Percentiles rank a stretch among this genome's conserved stretches.
Evolutionary conservation across 2,888 invertebrate genomes (phyloP).

Genomic region (Dyspetes luteomarginatus): DNA sequence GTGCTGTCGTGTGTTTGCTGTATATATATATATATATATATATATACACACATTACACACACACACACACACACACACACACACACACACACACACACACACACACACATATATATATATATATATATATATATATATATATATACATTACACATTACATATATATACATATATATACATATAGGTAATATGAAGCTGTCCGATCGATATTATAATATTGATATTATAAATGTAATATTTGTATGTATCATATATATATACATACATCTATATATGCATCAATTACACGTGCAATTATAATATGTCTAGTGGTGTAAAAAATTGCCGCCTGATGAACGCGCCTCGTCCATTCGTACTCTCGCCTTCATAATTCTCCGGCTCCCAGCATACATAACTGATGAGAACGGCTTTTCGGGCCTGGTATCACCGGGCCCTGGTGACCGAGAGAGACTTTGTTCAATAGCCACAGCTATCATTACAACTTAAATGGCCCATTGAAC

Average conservation of each 20-base stretch:
- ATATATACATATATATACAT: too few relatives aligned
- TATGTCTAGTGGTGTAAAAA: conserved; percentile 68
- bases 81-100: conserved; percentile 62
- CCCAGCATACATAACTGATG: conserved; percentile 68
- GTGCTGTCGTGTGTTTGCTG: conserved; percentile 13
- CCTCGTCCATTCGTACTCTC: conserved; percentile 58
- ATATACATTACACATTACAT: too few relatives aligned
- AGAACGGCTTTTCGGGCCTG: too few relatives aligned
- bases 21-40: conserved; percentile 41
- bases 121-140: conserved; percentile 55
- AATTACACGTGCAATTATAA: conserved; percentile 78
- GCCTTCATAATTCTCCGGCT: conserved; percentile 43
- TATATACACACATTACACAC: conserved; percentile 14
- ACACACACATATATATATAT: conserved; percentile 53
- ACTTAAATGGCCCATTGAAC: too few relatives aligned
- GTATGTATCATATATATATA: background rate
- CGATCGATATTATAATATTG: too few relatives aligned
- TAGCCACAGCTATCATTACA: too few relatives aligned
- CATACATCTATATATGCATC: conserved; percentile 67
- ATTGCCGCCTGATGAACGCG: conserved; percentile 65
- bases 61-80: conserved; percentile 23
- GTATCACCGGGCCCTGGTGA: too few relatives aligned
- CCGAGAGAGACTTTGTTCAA: too few relatives aligned
- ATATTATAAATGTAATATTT: too few relatives aligned
- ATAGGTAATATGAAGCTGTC: too few relatives aligned